Base-by-base conservation (phyloP, 2,797 vertebrate species). In the Bradypodion ventrale region DNA sequence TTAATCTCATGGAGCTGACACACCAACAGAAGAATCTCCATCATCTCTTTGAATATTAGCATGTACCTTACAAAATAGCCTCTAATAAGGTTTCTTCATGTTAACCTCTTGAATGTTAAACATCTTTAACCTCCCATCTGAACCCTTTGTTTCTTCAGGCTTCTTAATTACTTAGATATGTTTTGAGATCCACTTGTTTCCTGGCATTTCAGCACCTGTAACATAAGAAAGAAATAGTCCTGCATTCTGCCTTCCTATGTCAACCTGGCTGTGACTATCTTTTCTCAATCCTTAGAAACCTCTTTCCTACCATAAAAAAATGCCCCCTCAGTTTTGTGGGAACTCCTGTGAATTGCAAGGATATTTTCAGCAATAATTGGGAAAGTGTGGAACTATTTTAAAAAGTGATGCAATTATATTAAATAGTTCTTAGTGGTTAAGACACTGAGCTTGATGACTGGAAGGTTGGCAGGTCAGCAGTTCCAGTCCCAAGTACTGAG, bases 131-230 rank as follows among this genome's bases (percentile, higher is more conserved):
- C 27, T 59, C 52, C 66, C 37, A 72, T 49, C 65, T 29, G 35
- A 68, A 23, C 35, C 13, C 32, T 69, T 77, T 83, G 49, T 60
- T 44, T 75, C 25, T 25, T 59, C 37, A 12, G 69, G 65, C 52
- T 46, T 23, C 21, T 83, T 76, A 77, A 77, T 52, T 76, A 83
- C 37, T 59, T 69, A 56, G 49, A 77, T 77, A 69, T 60, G n/a
- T 40, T 70, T 46, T 44, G 52, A 62, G 16, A 62, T n/a, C n/a
- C 59, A 63, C 59, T n/a, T 37, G 66, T 72, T 78, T 84, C 32
- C 46, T 76, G 35, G 49, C 49, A 56, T 83, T 83, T 68, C 16
- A 56, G 35, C 68, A 84, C 44, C 65, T 63, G 37, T 40, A 72
- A 59, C n/a, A 37, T 70, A 60, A 70, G 78, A 78, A 72, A 46